phyloP scores from a whole-genome alignment of 1,140 invertebrate species.

The Bombus waltoni region DNA sequence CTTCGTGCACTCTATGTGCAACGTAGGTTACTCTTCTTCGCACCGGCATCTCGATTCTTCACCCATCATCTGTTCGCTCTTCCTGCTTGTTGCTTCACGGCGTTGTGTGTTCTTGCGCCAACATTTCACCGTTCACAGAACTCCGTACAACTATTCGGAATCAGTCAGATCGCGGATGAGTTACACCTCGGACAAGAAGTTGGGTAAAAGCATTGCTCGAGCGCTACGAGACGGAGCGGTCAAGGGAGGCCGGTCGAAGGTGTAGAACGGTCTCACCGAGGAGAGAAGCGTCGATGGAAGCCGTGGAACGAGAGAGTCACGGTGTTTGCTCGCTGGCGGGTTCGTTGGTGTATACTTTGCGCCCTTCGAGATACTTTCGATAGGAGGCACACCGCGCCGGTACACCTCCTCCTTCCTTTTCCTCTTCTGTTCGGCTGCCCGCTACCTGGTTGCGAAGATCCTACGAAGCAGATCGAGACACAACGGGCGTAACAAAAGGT shows the following conservation, averaged over 20 bases:
- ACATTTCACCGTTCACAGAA: conserved; percentile 19
- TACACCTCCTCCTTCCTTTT: conserved; percentile 34
- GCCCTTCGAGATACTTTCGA: conserved; percentile 70
- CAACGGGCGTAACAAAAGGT: conserved; percentile 75
- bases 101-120: not conserved
- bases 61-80: not conserved
- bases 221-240: conserved; percentile 12
- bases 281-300: not conserved
- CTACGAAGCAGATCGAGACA: conserved; percentile 69
- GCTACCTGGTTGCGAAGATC: conserved; percentile 64
- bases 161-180: conserved; percentile 38
- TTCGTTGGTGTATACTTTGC: conserved; percentile 65
- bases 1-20: conserved; percentile 4
- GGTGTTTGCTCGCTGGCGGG: conserved; percentile 64
- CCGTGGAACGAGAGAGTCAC: conserved; percentile 53
- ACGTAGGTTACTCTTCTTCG: conserved; percentile 24
- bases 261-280: not conserved
- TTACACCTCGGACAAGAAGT: conserved; percentile 51
- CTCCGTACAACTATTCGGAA: conserved; percentile 1
- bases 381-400: conserved; percentile 57
- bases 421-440: conserved; percentile 50
- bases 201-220: not conserved
- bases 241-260: not conserved
- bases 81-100: not conserved
- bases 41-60: not conserved